Evolutionary conservation across 92 coral and sea anemone genomes (phyloP), one percentile per base, ranked within the genome.

Genomic region (Epizoanthus ramosus): DNA sequence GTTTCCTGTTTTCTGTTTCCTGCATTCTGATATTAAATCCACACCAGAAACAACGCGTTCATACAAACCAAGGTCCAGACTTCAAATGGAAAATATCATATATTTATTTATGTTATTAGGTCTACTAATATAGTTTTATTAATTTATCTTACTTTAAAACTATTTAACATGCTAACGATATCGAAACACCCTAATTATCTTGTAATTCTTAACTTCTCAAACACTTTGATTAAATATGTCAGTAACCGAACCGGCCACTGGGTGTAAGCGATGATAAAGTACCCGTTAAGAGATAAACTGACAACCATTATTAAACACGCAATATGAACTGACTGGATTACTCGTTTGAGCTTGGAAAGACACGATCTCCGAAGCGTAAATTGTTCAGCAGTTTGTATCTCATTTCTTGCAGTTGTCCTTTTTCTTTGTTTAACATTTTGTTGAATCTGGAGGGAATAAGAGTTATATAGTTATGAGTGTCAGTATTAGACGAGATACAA

Each of bases 241-340:
- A 24, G 82, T 7, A 21, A 21, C 63, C 47, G 61, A 22, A 63
- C 70, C 8, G 21, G 18, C 22, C 57, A 37, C 2, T 60, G 13
- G 10, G 82, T 63, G 39, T 39, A 77, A 25, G 24, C 63, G 19
- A 60, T 21, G 18, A 77, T 43, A 5, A 77, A 50, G 47, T 61
- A 77, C 28, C 57, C 82, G 66, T 77, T 77, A 3, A 77, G 57
- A 17, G 71, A 41, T 63, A 77, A 1, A 77, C 82, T 77, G 6
- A 43, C 31, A 63, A 77, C 8, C 17, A 61, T 57, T 13, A 61
- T 3, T 7, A 61, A 25, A 19, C 47, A 15, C 15, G 25, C 6
- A 2, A 63, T 35, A 57, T 19, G 45, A 4, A 63, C 52, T 21
- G 58, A 77, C 5, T 37, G 66, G 37, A 61, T 3, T 60, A 57